Evolutionary conservation across 2,888 invertebrate species (phyloP).

Genomic region (Cheiracanthium punctorium): DNA sequence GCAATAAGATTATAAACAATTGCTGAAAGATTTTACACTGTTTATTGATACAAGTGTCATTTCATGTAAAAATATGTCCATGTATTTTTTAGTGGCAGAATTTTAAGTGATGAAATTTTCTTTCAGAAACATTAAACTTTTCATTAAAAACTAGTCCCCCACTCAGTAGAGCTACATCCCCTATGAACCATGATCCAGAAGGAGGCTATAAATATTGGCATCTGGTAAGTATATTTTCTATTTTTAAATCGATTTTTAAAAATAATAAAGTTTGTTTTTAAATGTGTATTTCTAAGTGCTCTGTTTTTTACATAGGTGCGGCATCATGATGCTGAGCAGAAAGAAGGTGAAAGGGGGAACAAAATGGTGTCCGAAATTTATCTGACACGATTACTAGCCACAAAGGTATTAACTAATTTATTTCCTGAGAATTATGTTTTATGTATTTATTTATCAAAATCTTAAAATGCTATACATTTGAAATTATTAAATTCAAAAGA

Average conservation of each 20-base stretch:
- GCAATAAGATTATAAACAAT: no score
- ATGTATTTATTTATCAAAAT: no score
- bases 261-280: no score
- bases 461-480: no score
- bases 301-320: slow-evolving; percentile 82
- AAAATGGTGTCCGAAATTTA: slow-evolving; percentile 99
- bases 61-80: no score
- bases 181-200: slow-evolving; percentile 81
- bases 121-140: slow-evolving; percentile 87
- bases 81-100: background rate
- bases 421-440: no score
- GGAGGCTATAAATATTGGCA: slow-evolving; percentile 77
- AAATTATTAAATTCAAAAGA: no score
- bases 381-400: slow-evolving; percentile 94
- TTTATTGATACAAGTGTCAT: no score
- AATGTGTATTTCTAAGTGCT: no score
- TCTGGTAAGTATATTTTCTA: slow-evolving; percentile 74
- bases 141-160: slow-evolving; percentile 89
- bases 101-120: background rate
- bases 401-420: slow-evolving; percentile 83
- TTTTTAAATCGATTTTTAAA: no score
- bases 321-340: slow-evolving; percentile 94
- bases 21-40: no score
- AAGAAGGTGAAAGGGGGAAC: slow-evolving; percentile 94
- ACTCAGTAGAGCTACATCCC: slow-evolving; percentile 90